These are phyloP conservation scores for Carposina sasakii DNA, from an alignment of 1,140 invertebrate species.

Conservation along the genomic window DNA sequence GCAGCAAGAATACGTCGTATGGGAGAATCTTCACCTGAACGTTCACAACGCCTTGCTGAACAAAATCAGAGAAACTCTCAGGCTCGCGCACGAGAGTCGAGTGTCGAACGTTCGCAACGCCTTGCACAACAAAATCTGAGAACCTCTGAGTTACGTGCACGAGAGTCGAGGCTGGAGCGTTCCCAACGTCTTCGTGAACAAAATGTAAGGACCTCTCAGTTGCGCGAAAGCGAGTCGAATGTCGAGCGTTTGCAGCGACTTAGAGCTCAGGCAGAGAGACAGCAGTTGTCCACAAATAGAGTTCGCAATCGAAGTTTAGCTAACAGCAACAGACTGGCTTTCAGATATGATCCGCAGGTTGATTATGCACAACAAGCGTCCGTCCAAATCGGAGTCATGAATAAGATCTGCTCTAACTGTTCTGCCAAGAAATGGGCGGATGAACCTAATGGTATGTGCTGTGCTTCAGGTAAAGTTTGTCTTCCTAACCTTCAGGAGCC, in stretches of 20 bases:
- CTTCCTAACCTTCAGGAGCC: slow-evolving; percentile 21
- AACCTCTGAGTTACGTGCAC: slow-evolving; percentile 5
- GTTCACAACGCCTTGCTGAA: slow-evolving; percentile 11
- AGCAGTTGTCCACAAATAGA: slow-evolving; percentile 25
- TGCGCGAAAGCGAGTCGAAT: slow-evolving; percentile 17
- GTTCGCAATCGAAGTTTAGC: slow-evolving; percentile 25
- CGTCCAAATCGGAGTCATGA: slow-evolving; percentile 34
- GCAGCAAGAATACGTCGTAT: slow-evolving; percentile 19
- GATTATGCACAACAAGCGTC: slow-evolving; percentile 27
- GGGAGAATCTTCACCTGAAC: slow-evolving; percentile 21
- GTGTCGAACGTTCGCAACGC: slow-evolving; percentile 21
- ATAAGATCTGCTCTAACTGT: slow-evolving; percentile 32
- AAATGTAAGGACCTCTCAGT: slow-evolving; percentile 18
- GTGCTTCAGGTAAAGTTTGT: slow-evolving; percentile 27
- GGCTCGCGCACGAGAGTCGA: slow-evolving; percentile 17
- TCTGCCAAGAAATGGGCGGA: slow-evolving; percentile 33
- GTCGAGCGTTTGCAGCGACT: slow-evolving; percentile 24
- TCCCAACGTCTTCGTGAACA: slow-evolving; percentile 21
- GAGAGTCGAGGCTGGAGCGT: slow-evolving; percentile 12
- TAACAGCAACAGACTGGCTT: slow-evolving; percentile 25
- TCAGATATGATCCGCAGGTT: slow-evolving; percentile 28
- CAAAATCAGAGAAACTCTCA: slow-evolving; percentile 13
- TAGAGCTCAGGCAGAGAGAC: slow-evolving; percentile 25
- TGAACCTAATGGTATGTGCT: slow-evolving; percentile 34
- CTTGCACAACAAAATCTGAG: slow-evolving; percentile 13